phyloP scores from a whole-genome alignment of 2,113 vertebrate species.

The Nettapus auritus region DNA sequence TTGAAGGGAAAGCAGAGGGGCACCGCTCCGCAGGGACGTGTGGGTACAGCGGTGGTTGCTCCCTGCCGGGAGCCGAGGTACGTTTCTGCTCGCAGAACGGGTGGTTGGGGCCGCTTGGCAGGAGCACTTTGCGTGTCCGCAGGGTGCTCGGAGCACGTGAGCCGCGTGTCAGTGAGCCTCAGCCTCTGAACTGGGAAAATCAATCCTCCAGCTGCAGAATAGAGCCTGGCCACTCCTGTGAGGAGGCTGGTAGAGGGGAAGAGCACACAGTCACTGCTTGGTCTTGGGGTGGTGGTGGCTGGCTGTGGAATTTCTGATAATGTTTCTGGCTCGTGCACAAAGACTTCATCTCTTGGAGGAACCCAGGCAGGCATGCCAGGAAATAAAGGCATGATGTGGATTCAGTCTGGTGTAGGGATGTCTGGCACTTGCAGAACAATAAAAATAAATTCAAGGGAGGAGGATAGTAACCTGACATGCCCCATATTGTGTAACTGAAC shows the following conservation, averaged over 20 bases:
- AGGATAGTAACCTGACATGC: not conserved
- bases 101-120: not conserved
- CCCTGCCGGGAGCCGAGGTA: rapidly evolving
- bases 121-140: rapidly evolving
- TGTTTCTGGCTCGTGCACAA: not conserved
- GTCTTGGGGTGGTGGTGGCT: not conserved
- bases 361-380: not conserved
- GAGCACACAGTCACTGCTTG: not conserved
- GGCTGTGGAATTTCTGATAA: not conserved
- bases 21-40: rapidly evolving
- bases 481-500: not conserved
- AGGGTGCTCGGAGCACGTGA: not conserved
- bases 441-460: not conserved
- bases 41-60: rapidly evolving
- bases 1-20: not conserved
- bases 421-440: not conserved
- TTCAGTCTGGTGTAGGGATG: not conserved
- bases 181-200: not conserved
- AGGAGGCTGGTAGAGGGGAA: not conserved
- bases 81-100: not conserved
- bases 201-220: not conserved
- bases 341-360: not conserved
- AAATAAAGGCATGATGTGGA: not conserved
- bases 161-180: not conserved
- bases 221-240: not conserved